Base-by-base conservation (phyloP, 2,888 invertebrate species). In the Melanostoma scalare region DNA sequence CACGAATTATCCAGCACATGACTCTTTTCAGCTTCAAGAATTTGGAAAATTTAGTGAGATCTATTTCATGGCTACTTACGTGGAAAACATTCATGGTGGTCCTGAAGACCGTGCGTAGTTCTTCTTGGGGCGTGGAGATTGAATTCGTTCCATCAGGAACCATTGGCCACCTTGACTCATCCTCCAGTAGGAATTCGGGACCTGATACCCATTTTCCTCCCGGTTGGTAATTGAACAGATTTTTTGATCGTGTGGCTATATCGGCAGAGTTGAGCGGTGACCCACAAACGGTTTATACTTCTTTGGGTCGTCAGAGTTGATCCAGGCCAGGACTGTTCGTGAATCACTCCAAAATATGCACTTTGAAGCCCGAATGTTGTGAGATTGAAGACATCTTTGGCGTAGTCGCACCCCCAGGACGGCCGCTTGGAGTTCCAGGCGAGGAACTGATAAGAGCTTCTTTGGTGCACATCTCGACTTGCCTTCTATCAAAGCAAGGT, bases 251-350 rank as follows among this genome's bases (percentile, higher is more conserved):
- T 6, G 61, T 74, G 9, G 56, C 69, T 1, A 36, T 36, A 3
- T 80, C 79, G 1, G 74, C 55, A 1, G 74, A 10, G 9, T 74
- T 74, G 8, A 50, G 6, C 46, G 44, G 10, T 74, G 56, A 9
- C 67, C 67, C 8, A 74, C 50, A 56, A 74, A 78, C n/a, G 56
- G 38, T 8, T 72, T 78, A 2, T 79, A 68, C 20, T 10, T 55
- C 2, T 48, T n/a, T 0, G 68, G 56, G 31, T 73, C 46, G n/a
- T 36, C 42, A 9, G 60, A 46, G 0, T 65, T 31, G 33, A 56
- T 50, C 63, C 72, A 69, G 4, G 30, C 42, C 6, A 68, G n/a
- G 6, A 44, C 44, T 4, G 68, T 68, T 46, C 46, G 3, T 6
- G 69, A 40, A 36, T 63, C 63, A 58, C 68, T 80, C 74, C 69